Evolutionary conservation across 1,140 invertebrate genomes (phyloP).

Genomic region (Samia ricini): DNA sequence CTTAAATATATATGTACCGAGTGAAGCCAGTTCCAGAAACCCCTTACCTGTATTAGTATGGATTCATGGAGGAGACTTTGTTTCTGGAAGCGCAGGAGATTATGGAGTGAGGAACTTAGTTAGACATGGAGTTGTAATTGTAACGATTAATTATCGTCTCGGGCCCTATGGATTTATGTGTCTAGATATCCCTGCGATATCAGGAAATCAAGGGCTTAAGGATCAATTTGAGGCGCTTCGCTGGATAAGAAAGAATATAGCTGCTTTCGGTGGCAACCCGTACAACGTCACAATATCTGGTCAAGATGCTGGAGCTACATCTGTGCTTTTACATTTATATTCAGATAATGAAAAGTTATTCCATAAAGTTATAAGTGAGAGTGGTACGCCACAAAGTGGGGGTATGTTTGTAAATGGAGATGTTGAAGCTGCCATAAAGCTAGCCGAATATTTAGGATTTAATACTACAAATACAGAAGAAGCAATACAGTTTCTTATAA

Average conservation of each 20-base stretch:
- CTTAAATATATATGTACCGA: slow-evolving; percentile 60
- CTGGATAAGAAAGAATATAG: slow-evolving; percentile 83
- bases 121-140: slow-evolving; percentile 53
- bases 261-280: slow-evolving; percentile 83
- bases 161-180: slow-evolving; percentile 69
- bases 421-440: slow-evolving; percentile 47
- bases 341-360: slow-evolving; percentile 57
- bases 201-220: slow-evolving; percentile 84
- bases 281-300: slow-evolving; percentile 77
- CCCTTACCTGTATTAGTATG: slow-evolving; percentile 62
- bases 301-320: slow-evolving; percentile 56
- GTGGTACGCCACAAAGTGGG: slow-evolving; percentile 55
- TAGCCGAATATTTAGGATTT: slow-evolving; percentile 51
- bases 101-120: slow-evolving; percentile 51
- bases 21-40: slow-evolving; percentile 44
- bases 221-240: slow-evolving; percentile 82
- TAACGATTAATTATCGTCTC: slow-evolving; percentile 63
- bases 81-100: slow-evolving; percentile 41
- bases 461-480: slow-evolving; percentile 47
- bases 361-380: slow-evolving; percentile 59
- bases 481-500: slow-evolving; percentile 48
- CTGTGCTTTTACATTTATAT: slow-evolving; percentile 57
- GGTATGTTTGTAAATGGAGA: slow-evolving; percentile 54
- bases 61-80: slow-evolving; percentile 60
- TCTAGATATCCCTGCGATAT: slow-evolving; percentile 61